Evolutionary conservation across 2,797 vertebrate genomes (phyloP).

Genomic region (Melanotaenia nigrans): DNA sequence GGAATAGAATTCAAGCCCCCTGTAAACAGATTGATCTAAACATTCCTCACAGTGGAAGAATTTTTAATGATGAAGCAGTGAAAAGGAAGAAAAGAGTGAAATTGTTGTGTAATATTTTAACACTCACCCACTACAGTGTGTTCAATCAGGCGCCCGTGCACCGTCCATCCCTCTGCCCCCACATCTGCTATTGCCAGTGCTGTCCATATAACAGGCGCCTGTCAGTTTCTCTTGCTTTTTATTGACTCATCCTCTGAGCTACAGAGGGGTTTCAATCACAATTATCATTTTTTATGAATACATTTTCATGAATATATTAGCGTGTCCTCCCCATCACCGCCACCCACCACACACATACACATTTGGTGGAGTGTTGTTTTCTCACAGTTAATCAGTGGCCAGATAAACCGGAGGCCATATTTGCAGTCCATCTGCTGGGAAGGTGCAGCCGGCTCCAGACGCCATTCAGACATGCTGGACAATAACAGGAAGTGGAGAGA

Average conservation of each 20-base stretch:
- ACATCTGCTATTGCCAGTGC: slow-evolving; percentile 81
- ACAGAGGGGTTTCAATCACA: slow-evolving; percentile 74
- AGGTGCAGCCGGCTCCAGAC: slow-evolving; percentile 78
- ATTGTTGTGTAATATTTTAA: slow-evolving; percentile 78
- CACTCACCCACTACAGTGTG: slow-evolving; percentile 77
- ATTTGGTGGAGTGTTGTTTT: slow-evolving; percentile 84
- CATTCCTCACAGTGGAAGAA: slow-evolving; percentile 23
- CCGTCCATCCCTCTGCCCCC: slow-evolving; percentile 63
- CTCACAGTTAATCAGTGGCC: slow-evolving; percentile 84
- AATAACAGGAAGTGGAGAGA: slow-evolving; percentile 78
- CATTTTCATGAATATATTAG: slow-evolving; percentile 86
- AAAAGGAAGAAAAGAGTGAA: slow-evolving; percentile 43
- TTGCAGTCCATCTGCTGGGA: slow-evolving; percentile 85
- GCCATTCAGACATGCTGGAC: slow-evolving; percentile 77
- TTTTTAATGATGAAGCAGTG: slow-evolving; percentile 39
- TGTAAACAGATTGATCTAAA: slow-evolving; percentile 41
- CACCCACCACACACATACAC: slow-evolving; percentile 62
- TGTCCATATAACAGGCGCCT: slow-evolving; percentile 82
- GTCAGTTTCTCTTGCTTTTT: slow-evolving; percentile 82
- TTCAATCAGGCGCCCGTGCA: slow-evolving; percentile 65
- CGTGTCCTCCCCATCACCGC: slow-evolving; percentile 61
- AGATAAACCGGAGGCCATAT: slow-evolving; percentile 85
- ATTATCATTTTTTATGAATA: slow-evolving; percentile 83
- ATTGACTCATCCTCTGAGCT: slow-evolving; percentile 82
- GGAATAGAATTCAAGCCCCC: slow-evolving; percentile 12